Evolutionary conservation across 2,888 invertebrate genomes (phyloP).

Genomic region (Caradrina kadenii): DNA sequence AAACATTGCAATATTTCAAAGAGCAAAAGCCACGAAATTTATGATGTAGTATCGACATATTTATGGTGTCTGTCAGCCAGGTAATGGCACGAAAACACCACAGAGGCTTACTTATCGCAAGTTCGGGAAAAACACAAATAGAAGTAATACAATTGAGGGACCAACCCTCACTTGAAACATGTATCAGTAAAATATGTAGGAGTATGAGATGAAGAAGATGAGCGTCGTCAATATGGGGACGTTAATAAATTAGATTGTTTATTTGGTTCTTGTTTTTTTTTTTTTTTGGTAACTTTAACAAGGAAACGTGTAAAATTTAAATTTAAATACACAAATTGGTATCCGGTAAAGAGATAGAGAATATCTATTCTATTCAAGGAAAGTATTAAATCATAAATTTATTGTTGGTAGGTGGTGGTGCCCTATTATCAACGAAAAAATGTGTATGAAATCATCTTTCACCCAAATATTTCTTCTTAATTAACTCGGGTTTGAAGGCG

Average conservation of each 20-base stretch:
- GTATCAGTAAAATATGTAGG: conserved; percentile 77
- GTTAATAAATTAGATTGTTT: conserved; percentile 75
- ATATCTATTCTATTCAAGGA: no score
- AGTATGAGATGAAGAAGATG: conserved; percentile 61
- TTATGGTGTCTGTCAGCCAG: conserved; percentile 87
- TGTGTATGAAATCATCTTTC: no score
- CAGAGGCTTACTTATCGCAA: conserved; percentile 79
- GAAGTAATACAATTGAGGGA: conserved; percentile 80
- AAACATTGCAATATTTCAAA: conserved; percentile 72
- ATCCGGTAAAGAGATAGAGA: background rate
- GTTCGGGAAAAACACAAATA: conserved; percentile 81
- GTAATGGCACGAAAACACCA: conserved; percentile 89
- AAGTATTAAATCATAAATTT: no score
- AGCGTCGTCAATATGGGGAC: conserved; percentile 72
- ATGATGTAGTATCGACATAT: conserved; percentile 84
- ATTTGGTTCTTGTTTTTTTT: conserved; percentile 40
- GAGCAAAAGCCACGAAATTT: conserved; percentile 77
- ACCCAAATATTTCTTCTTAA: no score
- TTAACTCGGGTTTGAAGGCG: no score
- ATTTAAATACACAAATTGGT: background rate
- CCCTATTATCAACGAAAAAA: no score
- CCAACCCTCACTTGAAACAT: conserved; percentile 70
- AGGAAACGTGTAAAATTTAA: background rate
- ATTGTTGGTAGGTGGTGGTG: no score
- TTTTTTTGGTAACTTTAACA: background rate